Conservation (phyloP, 2,797 vertebrate genomes). For the Sparidentex hasta region DNA sequence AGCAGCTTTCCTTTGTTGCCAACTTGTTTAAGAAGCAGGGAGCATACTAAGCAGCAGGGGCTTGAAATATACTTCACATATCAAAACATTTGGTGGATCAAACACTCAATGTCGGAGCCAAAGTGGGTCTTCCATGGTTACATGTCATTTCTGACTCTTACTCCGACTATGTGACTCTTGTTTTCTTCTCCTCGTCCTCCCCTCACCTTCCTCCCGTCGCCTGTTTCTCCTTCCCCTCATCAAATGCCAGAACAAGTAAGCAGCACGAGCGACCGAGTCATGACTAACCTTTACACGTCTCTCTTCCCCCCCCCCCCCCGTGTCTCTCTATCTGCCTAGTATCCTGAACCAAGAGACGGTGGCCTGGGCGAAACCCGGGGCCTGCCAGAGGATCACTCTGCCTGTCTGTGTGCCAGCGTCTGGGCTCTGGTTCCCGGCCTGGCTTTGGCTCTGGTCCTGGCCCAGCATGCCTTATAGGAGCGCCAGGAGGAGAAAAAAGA, state of each 20-base stretch:
- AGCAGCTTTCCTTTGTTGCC: slow-evolving; percentile 73
- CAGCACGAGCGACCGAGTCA: slow-evolving; percentile 69
- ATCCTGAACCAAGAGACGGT: slow-evolving; percentile 63
- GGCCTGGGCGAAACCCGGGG: slow-evolving; percentile 58
- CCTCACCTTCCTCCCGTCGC: slow-evolving; percentile 37
- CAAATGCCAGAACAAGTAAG: slow-evolving; percentile 70
- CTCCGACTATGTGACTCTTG: slow-evolving; percentile 48
- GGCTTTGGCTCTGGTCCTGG: slow-evolving; percentile 78
- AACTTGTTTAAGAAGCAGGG: slow-evolving; percentile 75
- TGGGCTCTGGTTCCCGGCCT: slow-evolving; percentile 79
- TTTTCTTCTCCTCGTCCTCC: slow-evolving; percentile 37
- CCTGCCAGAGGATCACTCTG: slow-evolving; percentile 71
- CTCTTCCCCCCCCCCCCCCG: slow-evolving; percentile 53
- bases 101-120: slow-evolving; percentile 54
- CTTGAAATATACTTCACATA: slow-evolving; percentile 68
- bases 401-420: slow-evolving; percentile 73
- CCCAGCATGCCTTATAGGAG: slow-evolving; percentile 82
- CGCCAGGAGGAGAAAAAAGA: slow-evolving; percentile 74
- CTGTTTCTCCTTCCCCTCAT: slow-evolving; percentile 30
- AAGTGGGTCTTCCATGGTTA: slow-evolving; percentile 43
- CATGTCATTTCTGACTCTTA: slow-evolving; percentile 41
- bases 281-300: slow-evolving; percentile 78
- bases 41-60: slow-evolving; percentile 62
- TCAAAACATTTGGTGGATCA: slow-evolving; percentile 74
- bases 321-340: slow-evolving; percentile 72